These are phyloP conservation scores for Oncorhynchus kisutch DNA, from an alignment of 2,113 vertebrate species.

Conservation along the genomic window DNA sequence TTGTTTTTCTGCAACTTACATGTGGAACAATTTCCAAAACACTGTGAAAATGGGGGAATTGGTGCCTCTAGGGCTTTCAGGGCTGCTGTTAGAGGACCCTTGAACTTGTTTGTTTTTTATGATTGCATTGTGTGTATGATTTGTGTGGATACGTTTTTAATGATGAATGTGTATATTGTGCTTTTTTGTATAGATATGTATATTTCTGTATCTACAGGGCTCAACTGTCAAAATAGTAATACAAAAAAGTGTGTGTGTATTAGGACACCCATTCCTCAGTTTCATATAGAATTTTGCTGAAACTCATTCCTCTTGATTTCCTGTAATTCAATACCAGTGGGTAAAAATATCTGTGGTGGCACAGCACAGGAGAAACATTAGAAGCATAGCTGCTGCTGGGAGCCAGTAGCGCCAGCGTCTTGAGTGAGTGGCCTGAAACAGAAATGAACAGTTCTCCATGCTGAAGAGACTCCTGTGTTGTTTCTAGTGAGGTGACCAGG, in stretches of 20 bases:
- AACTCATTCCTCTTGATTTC: slow-evolving; percentile 88
- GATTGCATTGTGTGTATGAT: too few species aligned
- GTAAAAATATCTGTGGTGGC: slow-evolving; percentile 93
- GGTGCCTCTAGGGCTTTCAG: too few species aligned
- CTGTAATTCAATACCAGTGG: slow-evolving; percentile 92
- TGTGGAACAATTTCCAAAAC: too few species aligned
- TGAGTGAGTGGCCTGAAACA: slow-evolving; percentile 57
- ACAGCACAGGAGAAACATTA: slow-evolving; percentile 78
- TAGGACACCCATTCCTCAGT: slow-evolving; percentile 75
- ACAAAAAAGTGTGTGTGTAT: too few species aligned
- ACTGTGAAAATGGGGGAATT: too few species aligned
- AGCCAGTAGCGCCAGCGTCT: slow-evolving; percentile 47
- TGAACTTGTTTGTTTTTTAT: too few species aligned
- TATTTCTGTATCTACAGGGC: too few species aligned
- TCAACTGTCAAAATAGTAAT: too few species aligned
- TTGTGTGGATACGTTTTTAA: too few species aligned
- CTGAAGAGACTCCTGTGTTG: slow-evolving; percentile 61
- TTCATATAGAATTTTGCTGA: slow-evolving; percentile 82
- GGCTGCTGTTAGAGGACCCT: too few species aligned
- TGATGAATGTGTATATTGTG: too few species aligned
- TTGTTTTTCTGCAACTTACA: too few species aligned
- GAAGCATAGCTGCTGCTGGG: slow-evolving; percentile 68
- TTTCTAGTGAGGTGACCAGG: slow-evolving; percentile 28
- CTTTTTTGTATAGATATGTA: background rate
- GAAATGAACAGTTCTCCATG: slow-evolving; percentile 67